A percentile compares a stretch with the other conserved stretches of the same genome.
phyloP scores from a whole-genome alignment of 2,888 invertebrate genomes.

The Globia sparganii region DNA sequence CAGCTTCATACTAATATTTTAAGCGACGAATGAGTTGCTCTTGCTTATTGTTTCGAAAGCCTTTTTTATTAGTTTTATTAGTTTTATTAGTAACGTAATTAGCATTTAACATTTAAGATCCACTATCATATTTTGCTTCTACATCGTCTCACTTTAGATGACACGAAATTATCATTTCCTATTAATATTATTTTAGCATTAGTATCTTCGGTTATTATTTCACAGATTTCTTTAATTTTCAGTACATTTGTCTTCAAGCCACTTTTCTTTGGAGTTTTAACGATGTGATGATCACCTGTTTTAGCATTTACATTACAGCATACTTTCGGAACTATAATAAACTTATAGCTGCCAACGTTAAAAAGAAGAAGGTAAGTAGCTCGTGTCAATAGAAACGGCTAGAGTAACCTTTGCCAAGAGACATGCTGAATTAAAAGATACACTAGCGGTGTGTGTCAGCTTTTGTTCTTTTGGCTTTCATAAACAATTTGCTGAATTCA shows the following conservation, averaged over 20 bases:
- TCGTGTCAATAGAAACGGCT: background rate
- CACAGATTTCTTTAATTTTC: constrained; percentile 28
- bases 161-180: background rate
- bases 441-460: no score
- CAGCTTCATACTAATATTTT: background rate
- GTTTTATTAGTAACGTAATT: background rate
- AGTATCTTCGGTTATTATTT: background rate
- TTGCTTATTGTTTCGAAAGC: background rate
- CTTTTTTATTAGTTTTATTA: background rate
- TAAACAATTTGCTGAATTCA: no score
- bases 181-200: background rate
- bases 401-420: background rate
- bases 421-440: no score
- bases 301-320: constrained; percentile 70
- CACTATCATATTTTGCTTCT: no score
- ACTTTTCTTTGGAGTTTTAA: constrained; percentile 68
- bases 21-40: background rate
- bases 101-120: background rate
- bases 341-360: constrained; percentile 53
- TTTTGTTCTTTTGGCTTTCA: no score
- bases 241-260: constrained; percentile 67
- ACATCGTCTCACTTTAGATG: background rate
- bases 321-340: constrained; percentile 67
- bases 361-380: constrained; percentile 63
- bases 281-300: constrained; percentile 68